phyloP scores from a whole-genome alignment of 2,113 vertebrate species.

The Burhinus oedicnemus region DNA sequence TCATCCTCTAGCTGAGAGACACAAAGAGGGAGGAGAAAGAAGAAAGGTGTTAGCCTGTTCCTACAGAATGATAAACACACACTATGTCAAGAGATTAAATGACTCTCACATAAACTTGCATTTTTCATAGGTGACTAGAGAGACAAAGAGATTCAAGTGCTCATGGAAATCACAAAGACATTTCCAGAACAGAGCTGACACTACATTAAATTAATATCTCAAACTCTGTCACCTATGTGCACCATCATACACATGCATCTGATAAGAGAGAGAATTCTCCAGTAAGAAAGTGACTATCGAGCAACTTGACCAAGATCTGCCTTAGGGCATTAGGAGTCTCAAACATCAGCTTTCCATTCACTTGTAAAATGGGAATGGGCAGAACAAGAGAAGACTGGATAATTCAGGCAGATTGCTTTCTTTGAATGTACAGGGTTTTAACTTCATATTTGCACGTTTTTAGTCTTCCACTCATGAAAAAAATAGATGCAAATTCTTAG shows the following conservation, averaged over 20 bases:
- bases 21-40: background rate
- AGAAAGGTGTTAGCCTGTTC: background rate
- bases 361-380: background rate
- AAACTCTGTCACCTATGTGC: background rate
- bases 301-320: background rate
- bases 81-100: background rate
- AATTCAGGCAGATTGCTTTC: background rate
- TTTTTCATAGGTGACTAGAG: background rate
- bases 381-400: background rate
- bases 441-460: background rate
- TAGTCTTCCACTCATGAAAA: background rate
- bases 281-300: background rate
- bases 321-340: background rate
- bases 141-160: background rate
- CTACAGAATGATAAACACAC: background rate
- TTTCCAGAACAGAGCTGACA: background rate
- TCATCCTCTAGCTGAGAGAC: conserved; percentile 91
- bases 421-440: background rate
- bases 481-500: background rate
- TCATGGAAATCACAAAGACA: background rate
- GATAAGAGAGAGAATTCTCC: background rate
- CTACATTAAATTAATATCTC: background rate
- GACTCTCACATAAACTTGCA: background rate
- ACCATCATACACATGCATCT: background rate
- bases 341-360: background rate